Evolutionary conservation across 2,888 invertebrate species (phyloP).

Genomic region (Lutraria lutraria): DNA sequence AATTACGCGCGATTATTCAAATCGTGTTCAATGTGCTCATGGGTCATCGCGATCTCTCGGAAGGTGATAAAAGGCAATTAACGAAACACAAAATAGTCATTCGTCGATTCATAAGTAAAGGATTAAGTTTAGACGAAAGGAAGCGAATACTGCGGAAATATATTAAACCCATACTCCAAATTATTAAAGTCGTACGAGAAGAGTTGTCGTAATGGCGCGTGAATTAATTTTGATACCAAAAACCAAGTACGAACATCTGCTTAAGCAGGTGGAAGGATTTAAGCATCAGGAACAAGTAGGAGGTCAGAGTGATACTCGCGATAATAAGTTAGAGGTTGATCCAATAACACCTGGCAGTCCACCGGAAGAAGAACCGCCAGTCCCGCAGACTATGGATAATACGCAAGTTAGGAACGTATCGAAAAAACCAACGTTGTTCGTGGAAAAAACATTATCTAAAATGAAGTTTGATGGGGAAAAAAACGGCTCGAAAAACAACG

Average conservation of each 20-base stretch:
- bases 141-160: slow-evolving; percentile 44
- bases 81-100: slow-evolving; percentile 51
- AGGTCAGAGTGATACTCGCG: slow-evolving; percentile 22
- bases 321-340: background rate
- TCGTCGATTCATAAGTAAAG: slow-evolving; percentile 54
- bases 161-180: slow-evolving; percentile 44
- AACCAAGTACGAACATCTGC: slow-evolving; percentile 53
- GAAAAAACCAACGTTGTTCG: slow-evolving; percentile 41
- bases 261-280: background rate
- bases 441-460: slow-evolving; percentile 39
- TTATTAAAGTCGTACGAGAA: slow-evolving; percentile 31
- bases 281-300: slow-evolving; percentile 32
- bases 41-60: slow-evolving; percentile 26
- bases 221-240: slow-evolving; percentile 57
- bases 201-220: slow-evolving; percentile 51
- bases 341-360: background rate
- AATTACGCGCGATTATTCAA: slow-evolving; percentile 50
- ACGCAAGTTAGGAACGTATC: background rate
- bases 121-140: slow-evolving; percentile 41
- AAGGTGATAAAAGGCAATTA: slow-evolving; percentile 49
- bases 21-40: slow-evolving; percentile 53
- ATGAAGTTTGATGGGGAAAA: slow-evolving; percentile 19
- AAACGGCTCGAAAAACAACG: background rate
- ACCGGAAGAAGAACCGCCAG: slow-evolving; percentile 8
- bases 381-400: background rate